Evolutionary conservation across 2,113 vertebrate species (phyloP).

Genomic region (Callionymus lyra): DNA sequence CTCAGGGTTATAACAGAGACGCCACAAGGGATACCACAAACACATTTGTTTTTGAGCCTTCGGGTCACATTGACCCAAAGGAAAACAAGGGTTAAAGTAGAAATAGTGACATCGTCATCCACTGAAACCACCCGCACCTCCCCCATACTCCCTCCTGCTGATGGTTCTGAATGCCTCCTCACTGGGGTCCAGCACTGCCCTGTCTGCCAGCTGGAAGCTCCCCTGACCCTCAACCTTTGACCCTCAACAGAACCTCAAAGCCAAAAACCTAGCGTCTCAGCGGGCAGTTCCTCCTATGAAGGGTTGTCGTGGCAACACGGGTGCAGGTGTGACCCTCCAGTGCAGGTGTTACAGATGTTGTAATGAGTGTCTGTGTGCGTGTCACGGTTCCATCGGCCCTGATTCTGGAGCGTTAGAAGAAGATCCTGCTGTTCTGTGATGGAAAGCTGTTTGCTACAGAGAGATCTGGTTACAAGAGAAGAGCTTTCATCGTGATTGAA

Average conservation of each 20-base stretch:
- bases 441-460: slow-evolving; percentile 65
- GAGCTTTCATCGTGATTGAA: slow-evolving; percentile 75
- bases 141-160: slow-evolving; percentile 25
- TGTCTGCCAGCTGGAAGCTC: slow-evolving; percentile 70
- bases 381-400: slow-evolving; percentile 61
- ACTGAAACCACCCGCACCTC: too few species aligned
- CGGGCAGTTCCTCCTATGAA: slow-evolving; percentile 27
- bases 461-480: slow-evolving; percentile 65
- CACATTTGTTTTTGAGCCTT: too few species aligned
- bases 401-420: slow-evolving; percentile 58
- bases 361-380: slow-evolving; percentile 46
- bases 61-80: too few species aligned
- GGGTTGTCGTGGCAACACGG: slow-evolving; percentile 2
- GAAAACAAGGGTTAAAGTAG: too few species aligned
- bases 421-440: slow-evolving; percentile 68
- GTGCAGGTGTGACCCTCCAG: slow-evolving; percentile 23
- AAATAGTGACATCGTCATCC: too few species aligned
- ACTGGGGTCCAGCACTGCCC: slow-evolving; percentile 53
- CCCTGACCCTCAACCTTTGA: slow-evolving; percentile 59
- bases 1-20: too few species aligned
- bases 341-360: slow-evolving; percentile 43
- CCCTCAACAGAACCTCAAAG: slow-evolving; percentile 39
- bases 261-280: slow-evolving; percentile 20
- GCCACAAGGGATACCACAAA: too few species aligned
- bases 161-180: slow-evolving; percentile 54